Evolutionary conservation across 2,888 invertebrate genomes (phyloP).

Genomic region (Hyposoter dolosus): DNA sequence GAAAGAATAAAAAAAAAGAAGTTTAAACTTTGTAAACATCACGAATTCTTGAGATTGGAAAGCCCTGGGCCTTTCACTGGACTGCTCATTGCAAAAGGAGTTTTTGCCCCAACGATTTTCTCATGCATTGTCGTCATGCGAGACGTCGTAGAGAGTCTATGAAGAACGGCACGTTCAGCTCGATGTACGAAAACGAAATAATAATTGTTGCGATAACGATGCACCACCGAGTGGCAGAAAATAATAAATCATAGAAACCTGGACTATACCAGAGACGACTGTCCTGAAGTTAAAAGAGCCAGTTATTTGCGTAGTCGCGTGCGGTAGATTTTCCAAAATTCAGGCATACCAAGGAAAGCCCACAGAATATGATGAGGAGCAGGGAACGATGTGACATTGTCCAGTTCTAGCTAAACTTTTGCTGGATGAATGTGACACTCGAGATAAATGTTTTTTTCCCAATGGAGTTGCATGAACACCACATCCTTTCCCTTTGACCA

Average conservation of each 20-base stretch:
- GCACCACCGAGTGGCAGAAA: conserved; percentile 26
- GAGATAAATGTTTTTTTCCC: conserved; percentile 79
- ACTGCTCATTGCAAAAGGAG: background rate
- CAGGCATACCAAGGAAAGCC: conserved; percentile 31
- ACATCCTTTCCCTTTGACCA: conserved; percentile 23
- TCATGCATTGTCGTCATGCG: conserved; percentile 54
- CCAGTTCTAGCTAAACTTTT: conserved; percentile 59
- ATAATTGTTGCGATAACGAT: conserved; percentile 54
- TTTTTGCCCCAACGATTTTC: conserved; percentile 45
- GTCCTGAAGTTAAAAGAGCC: conserved; percentile 18
- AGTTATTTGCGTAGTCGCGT: conserved; percentile 46
- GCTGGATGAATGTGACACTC: conserved; percentile 79
- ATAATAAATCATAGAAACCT: conserved; percentile 49
- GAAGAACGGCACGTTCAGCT: conserved; percentile 27
- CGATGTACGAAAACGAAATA: conserved; percentile 13
- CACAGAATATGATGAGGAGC: conserved; percentile 41
- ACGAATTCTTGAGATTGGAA: conserved; percentile 32
- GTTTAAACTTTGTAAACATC: conserved; percentile 56
- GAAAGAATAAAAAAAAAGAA: conserved; percentile 15
- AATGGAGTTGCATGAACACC: conserved; percentile 54
- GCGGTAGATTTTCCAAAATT: conserved; percentile 49
- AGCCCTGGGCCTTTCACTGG: conserved; percentile 9
- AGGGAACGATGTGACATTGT: conserved; percentile 46
- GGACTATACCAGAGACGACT: background rate
- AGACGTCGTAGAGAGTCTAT: background rate